Conservation (phyloP, 2,797 vertebrate species). For the Lepidocolaptes lacrymiger region DNA sequence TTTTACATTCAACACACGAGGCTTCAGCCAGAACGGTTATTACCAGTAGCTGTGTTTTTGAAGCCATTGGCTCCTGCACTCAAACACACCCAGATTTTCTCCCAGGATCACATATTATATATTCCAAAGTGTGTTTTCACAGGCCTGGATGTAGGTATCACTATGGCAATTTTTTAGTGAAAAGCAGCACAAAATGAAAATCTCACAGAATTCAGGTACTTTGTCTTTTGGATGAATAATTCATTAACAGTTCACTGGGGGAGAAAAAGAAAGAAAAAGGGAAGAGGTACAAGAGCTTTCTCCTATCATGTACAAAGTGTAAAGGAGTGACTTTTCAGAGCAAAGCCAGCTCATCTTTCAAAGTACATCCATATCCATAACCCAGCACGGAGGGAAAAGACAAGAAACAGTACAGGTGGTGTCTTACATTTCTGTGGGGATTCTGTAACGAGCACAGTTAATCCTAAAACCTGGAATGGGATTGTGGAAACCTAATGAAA, state of each 20-base stretch:
- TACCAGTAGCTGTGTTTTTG: neutral
- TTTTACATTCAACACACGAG: neutral
- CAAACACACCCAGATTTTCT: neutral
- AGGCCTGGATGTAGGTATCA: neutral
- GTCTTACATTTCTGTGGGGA: neutral
- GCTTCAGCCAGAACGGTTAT: neutral
- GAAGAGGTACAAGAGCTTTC: neutral
- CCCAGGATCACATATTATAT: neutral
- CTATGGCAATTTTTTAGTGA: neutral
- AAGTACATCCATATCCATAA: neutral
- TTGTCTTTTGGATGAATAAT: neutral
- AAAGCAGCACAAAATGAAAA: neutral
- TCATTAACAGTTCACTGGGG: neutral
- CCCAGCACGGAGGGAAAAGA: neutral
- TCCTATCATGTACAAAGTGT: neutral
- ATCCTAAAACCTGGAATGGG: neutral
- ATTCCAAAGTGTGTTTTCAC: neutral
- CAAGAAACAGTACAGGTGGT: neutral
- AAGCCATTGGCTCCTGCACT: neutral
- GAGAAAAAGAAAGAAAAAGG: neutral
- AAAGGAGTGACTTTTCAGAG: neutral
- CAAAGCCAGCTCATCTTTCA: neutral
- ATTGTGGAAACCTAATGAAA: neutral
- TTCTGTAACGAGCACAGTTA: neutral
- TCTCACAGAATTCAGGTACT: neutral